Base-by-base conservation (phyloP, 2,888 invertebrate genomes). In the Morpho achilles region DNA sequence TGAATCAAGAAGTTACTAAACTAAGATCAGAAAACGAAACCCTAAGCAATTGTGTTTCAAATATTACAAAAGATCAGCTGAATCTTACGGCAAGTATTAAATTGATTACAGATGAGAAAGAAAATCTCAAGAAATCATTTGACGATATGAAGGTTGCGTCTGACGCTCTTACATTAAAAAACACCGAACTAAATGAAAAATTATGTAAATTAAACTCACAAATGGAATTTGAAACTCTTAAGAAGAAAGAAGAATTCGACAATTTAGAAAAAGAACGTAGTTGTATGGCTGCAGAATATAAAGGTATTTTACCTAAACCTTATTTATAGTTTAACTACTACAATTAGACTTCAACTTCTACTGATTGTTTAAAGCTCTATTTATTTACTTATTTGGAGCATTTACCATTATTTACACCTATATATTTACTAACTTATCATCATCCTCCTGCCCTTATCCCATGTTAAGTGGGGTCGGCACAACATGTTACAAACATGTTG, bases 231-330 rank as follows among this genome's bases (percentile, higher is more conserved):
- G 61, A 60, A 53, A 45, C 58, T 1, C 53, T 46, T 16, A 59
- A 46, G 23, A 63, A 61, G 8, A 59, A 49, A 50, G 51, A 64
- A 47, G 70, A 74, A 58, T 59, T 63, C 22, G 43, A 56, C 16
- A 60, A 59, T 43, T 50, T 71, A 32, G 56, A 32, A 32, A 32
- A 32, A 3, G 32, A 32, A 2, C 65, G 73, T 8, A 67, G 69
- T 47, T 61, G 56, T 51, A 59, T 80, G 50, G 69, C 73, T 66
- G 63, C 63, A 8, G 68, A 74, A 47, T 69, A 65, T 53, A 67
- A 75, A 65, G 70, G 80, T 80, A 72, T 70, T 75, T 67, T 50
- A 32, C 3, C n/a, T n/a, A 6, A 16, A 8, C 5, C 10, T 40
- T 39, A 10, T 41, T 32, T 32, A 32, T 32, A 32, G 32, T 5